Percentiles rank a stretch among this genome's conserved stretches.
Evolutionary conservation across 2,888 invertebrate species (phyloP).

Genomic region (Tenthredo mesomela): DNA sequence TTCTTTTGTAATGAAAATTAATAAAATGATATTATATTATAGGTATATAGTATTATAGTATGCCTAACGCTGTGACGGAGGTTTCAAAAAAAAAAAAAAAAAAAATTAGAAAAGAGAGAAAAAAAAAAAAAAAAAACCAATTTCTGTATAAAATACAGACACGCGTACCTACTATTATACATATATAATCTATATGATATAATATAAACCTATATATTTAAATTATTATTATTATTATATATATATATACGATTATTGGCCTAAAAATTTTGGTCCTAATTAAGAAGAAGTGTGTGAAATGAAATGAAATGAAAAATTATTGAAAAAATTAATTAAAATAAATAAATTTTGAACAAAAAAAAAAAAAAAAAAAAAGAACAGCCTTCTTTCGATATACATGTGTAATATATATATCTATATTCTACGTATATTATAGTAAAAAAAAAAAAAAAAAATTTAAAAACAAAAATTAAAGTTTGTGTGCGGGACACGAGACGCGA

Average conservation of each 20-base stretch:
- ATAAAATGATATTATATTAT: neutral
- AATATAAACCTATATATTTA: neutral
- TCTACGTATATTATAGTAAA: neutral
- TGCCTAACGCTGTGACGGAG: neutral
- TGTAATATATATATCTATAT: neutral
- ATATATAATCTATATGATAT: neutral
- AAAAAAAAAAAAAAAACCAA: neutral
- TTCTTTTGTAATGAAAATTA: neutral
- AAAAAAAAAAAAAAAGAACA: no score
- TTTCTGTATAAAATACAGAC: neutral
- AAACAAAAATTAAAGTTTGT: neutral
- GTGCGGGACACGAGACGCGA: neutral
- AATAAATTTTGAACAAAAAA: no score
- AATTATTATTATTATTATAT: neutral
- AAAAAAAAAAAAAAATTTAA: neutral
- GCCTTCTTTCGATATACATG: neutral
- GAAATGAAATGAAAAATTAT: conserved; percentile 57
- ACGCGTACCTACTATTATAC: neutral
- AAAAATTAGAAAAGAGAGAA: neutral
- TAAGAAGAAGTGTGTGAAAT: neutral
- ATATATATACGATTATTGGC: neutral
- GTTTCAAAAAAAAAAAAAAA: neutral
- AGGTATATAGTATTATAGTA: no score
- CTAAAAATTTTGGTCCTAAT: conserved; percentile 32
- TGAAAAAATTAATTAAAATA: conserved; percentile 59